A percentile compares a stretch with the other conserved stretches of the same genome.
phyloP scores from a whole-genome alignment of 1,140 invertebrate genomes.

The Panagrolaimus sp. region DNA sequence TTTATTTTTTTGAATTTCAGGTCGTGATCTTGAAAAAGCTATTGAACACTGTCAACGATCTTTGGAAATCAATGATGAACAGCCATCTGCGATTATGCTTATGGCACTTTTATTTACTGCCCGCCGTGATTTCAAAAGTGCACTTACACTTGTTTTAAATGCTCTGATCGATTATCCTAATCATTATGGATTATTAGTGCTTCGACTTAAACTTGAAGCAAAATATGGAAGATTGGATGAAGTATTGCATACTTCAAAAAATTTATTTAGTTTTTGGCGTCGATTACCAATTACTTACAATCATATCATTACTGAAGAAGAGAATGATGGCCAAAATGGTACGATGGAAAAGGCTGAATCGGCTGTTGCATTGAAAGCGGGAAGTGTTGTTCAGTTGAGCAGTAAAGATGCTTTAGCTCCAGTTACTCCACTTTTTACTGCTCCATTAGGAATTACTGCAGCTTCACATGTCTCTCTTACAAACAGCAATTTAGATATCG shows the following conservation, averaged over 20 bases:
- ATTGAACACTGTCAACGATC: conserved; percentile 46
- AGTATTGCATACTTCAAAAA: conserved; percentile 48
- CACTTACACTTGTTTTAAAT: conserved; percentile 49
- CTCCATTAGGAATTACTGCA: conserved; percentile 47
- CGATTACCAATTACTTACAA: conserved; percentile 15
- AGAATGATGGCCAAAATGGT: conserved; percentile 18
- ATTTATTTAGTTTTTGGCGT: conserved; percentile 50
- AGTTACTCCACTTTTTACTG: conserved; percentile 45
- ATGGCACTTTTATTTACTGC: conserved; percentile 57
- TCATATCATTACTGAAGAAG: conserved; percentile 17
- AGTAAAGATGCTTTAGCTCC: conserved; percentile 44
- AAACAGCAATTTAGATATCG: conserved; percentile 31
- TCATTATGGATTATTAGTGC: conserved; percentile 56
- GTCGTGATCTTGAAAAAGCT: conserved; percentile 48
- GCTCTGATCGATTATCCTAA: conserved; percentile 53
- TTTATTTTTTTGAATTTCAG: conserved; percentile 29
- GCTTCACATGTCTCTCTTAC: conserved; percentile 32
- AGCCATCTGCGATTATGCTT: conserved; percentile 54
- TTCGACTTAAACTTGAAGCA: conserved; percentile 52
- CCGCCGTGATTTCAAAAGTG: conserved; percentile 51
- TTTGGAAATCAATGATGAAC: conserved; percentile 50
- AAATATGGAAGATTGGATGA: conserved; percentile 55
- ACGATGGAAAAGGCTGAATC: conserved; percentile 15
- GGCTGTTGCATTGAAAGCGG: background rate
- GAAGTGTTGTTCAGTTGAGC: conserved; percentile 21